A percentile compares a stretch with the other conserved stretches of the same genome.
These are phyloP conservation scores for Gallinago media DNA, from an alignment of 2,113 vertebrate genomes.

Conservation along the genomic window DNA sequence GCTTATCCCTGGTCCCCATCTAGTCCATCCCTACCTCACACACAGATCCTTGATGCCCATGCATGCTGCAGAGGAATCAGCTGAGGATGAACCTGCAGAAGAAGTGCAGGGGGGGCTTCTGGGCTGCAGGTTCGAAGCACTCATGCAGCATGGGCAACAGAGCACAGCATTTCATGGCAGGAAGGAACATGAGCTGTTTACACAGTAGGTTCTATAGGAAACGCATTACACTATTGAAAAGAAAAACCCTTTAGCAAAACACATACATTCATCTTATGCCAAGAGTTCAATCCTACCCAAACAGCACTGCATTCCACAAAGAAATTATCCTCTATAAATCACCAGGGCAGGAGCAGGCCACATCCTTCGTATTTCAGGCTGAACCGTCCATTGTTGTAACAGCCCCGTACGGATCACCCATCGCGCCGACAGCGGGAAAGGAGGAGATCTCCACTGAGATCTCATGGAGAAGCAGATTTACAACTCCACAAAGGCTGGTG, in stretches of 20 bases:
- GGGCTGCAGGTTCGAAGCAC: background rate
- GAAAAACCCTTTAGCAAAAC: background rate
- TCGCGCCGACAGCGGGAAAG: fast-evolving
- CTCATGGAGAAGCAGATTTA: background rate
- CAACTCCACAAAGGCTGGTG: background rate
- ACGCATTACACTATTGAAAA: background rate
- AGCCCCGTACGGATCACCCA: fast-evolving
- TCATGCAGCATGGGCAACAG: background rate
- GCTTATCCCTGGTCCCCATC: background rate
- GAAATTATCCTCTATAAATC: background rate
- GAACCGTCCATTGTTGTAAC: background rate
- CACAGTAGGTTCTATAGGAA: background rate
- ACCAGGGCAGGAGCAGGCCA: background rate
- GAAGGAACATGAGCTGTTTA: background rate
- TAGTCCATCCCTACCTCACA: background rate
- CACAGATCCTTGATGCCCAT: too few relatives aligned
- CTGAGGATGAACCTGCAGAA: background rate
- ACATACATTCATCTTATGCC: background rate
- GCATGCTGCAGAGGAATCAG: background rate
- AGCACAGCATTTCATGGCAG: fast-evolving
- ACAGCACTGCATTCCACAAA: background rate
- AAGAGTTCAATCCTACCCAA: conserved; percentile 11
- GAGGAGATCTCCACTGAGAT: background rate
- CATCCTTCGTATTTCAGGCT: background rate
- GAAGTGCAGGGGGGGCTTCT: background rate